Evolutionary conservation across 2,888 invertebrate genomes (phyloP).

Genomic region (Pharmacophagus antenor): DNA sequence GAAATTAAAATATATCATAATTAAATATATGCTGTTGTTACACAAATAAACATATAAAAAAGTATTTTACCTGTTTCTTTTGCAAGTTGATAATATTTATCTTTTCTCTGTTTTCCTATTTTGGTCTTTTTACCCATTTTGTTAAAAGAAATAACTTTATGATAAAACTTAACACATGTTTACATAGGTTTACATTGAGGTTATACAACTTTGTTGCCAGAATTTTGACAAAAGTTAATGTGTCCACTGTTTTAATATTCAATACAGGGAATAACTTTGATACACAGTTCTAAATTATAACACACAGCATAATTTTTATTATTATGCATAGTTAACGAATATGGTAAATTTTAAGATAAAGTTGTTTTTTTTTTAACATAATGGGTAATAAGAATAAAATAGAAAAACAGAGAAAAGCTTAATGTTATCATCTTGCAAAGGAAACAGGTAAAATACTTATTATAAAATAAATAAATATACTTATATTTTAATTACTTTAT

Average conservation of each 20-base stretch:
- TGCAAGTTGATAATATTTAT: conserved; percentile 98
- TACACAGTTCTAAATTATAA: no score
- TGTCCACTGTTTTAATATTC: background rate
- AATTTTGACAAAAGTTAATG: background rate
- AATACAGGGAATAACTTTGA: background rate
- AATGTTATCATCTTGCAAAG: no score
- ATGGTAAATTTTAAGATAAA: no score
- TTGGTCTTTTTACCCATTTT: conserved; percentile 96
- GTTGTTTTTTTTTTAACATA: no score
- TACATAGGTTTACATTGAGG: conserved; percentile 12
- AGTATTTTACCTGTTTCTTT: conserved; percentile 94
- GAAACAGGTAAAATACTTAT: no score
- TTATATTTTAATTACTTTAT: no score
- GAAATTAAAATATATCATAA: conserved; percentile 36
- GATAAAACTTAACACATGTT: conserved; percentile 20
- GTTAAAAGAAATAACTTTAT: conserved; percentile 1
- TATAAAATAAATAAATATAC: no score
- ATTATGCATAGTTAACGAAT: no score
- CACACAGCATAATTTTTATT: no score
- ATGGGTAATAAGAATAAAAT: no score
- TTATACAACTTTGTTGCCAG: conserved; percentile 4
- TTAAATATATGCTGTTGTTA: background rate
- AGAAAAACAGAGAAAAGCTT: no score
- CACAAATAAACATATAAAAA: background rate
- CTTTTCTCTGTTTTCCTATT: conserved; percentile 98